Percentiles rank a stretch among this genome's conserved stretches.
These are phyloP conservation scores for Xiphophorus hellerii DNA, from an alignment of 2,113 vertebrate species.

Conservation along the genomic window DNA sequence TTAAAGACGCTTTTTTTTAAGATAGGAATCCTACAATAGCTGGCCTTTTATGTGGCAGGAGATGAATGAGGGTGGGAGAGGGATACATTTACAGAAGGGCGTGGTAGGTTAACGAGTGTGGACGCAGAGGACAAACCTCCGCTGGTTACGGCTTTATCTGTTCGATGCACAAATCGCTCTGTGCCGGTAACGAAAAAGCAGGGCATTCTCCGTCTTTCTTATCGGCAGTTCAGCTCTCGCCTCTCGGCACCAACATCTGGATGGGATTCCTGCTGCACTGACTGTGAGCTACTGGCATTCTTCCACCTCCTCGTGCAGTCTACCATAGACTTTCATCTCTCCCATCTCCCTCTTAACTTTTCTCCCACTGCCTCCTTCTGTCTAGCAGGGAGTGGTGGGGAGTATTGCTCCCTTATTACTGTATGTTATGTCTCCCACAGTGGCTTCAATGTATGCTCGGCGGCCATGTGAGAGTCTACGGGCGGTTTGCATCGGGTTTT, in stretches of 20 bases:
- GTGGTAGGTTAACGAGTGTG: background rate
- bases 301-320: constrained; percentile 18
- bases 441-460: background rate
- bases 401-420: constrained; percentile 9
- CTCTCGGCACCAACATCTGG: constrained; percentile 33
- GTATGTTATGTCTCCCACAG: constrained; percentile 32
- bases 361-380: constrained; percentile 20
- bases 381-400: constrained; percentile 16
- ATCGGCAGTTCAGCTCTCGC: constrained; percentile 9
- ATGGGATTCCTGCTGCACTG: constrained; percentile 25
- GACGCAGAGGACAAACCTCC: background rate
- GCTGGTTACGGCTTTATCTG: background rate
- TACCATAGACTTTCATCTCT: constrained; percentile 27
- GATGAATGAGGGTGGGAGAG: background rate
- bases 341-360: constrained; percentile 51
- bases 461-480: background rate
- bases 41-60: background rate
- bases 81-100: background rate
- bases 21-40: background rate
- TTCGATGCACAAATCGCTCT: background rate
- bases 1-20: background rate
- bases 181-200: background rate
- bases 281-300: constrained; percentile 24
- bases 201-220: background rate
- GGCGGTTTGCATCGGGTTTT: background rate